A percentile compares a stretch with the other conserved stretches of the same genome.
phyloP scores from a whole-genome alignment of 2,113 vertebrate species.

The Paedocypris sp. region DNA sequence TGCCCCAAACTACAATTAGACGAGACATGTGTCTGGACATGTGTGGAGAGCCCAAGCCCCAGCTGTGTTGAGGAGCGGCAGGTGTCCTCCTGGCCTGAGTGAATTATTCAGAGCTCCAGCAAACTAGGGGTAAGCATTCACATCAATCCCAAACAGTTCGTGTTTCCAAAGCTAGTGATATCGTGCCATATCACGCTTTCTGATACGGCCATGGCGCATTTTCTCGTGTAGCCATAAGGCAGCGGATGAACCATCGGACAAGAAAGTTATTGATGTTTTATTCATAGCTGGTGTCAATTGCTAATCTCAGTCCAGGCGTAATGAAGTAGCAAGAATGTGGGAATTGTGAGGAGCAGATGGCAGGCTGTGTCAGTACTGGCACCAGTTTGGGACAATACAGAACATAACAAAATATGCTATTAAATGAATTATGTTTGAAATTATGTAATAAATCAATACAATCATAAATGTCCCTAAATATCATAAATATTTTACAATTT shows the following conservation, averaged over 20 bases:
- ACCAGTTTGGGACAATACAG: neutral
- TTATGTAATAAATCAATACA: no score
- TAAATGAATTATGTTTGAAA: neutral
- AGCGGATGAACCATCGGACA: slow-evolving; percentile 8
- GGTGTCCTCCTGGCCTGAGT: slow-evolving; percentile 52
- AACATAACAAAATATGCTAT: neutral
- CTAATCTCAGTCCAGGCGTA: slow-evolving; percentile 15
- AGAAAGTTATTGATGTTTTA: slow-evolving; percentile 21
- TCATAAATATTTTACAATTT: no score
- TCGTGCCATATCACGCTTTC: slow-evolving; percentile 33
- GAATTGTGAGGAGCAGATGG: slow-evolving; percentile 20
- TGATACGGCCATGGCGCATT: slow-evolving; percentile 24
- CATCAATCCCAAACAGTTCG: slow-evolving; percentile 39
- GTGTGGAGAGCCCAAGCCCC: slow-evolving; percentile 25
- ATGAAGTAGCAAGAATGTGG: slow-evolving; percentile 11
- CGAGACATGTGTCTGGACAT: slow-evolving; percentile 30
- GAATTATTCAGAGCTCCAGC: slow-evolving; percentile 51
- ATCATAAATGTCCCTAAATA: no score
- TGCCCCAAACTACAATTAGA: slow-evolving; percentile 42
- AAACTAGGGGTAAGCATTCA: slow-evolving; percentile 45
- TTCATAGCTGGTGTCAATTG: slow-evolving; percentile 18
- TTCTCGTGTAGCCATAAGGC: slow-evolving; percentile 18
- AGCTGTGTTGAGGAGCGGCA: slow-evolving; percentile 48
- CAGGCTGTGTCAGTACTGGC: neutral
- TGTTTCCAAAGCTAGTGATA: slow-evolving; percentile 47